Evolutionary conservation across 2,797 vertebrate species (phyloP), one percentile per base, ranked within the genome.

Genomic region (Chaunax sp.): DNA sequence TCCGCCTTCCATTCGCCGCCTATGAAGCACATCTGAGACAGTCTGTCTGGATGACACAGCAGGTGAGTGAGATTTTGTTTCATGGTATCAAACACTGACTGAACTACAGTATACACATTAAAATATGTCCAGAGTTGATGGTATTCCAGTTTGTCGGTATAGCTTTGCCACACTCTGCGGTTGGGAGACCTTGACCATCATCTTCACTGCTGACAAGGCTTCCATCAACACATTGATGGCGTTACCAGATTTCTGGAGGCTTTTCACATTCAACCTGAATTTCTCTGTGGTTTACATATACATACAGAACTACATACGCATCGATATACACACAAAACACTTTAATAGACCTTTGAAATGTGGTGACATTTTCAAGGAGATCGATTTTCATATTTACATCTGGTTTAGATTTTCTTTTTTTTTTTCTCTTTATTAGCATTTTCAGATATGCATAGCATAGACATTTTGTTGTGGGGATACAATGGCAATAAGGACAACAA

Each of bases 221-320:
- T 69, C 64, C 66, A 77, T 76, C 75, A 64, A 69, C 38, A 56
- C 35, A 30, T 25, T 74, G 64, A 89, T 78, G 77, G 43, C 44
- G 85, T 85, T 92, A 89, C 80, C 87, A 88, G 81, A 66, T 67
- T 51, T 44, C 61, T 53, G 78, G 57, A 57, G 64, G 45, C 22
- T 37, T 52, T 19, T 63, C 61, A 52, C 26, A 62, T 20, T 64
- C 37, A 33, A 54, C 69, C 44, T 54, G 19, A 57, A 16, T 41
- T 56, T 70, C 11, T 49, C 78, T 65, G 45, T 64, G 28, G 57
- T 55, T 60, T 54, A 37, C 20, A n/a, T 25, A 50, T 15, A 37
- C 20, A n/a, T 25, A 50, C 13, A 45, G n/a, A 62, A n/a, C 11
- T 23, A 15, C 15, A 62, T 41, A 45, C 56, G 35, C 43, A 50